Percentiles rank a stretch among this genome's conserved stretches.
Conservation (phyloP, 2,888 invertebrate genomes). For the Macaria liturata region DNA sequence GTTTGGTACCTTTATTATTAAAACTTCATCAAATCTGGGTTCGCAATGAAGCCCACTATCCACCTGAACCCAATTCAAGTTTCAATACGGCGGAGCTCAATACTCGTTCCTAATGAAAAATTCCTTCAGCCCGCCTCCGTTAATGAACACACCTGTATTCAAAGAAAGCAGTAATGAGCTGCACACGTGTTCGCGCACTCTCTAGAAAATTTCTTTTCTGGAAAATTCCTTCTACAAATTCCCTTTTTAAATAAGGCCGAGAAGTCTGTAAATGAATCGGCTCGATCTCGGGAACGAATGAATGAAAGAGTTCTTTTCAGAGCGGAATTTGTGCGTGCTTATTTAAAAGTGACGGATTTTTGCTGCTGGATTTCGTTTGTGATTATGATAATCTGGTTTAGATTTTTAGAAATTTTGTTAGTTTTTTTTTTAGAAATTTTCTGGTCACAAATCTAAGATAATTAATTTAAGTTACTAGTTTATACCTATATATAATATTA, state of each 20-base stretch:
- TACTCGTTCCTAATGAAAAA: slow-evolving; percentile 73
- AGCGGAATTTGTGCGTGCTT: slow-evolving; percentile 29
- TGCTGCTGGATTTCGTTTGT: slow-evolving; percentile 12
- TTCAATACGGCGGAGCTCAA: slow-evolving; percentile 47
- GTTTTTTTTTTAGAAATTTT: background rate
- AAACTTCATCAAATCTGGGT: too few species aligned
- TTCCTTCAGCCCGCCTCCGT: slow-evolving; percentile 55
- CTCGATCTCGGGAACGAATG: slow-evolving; percentile 36
- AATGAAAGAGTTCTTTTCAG: slow-evolving; percentile 31
- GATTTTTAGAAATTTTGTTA: slow-evolving; percentile 1
- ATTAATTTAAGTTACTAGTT: too few species aligned
- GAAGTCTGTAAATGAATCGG: slow-evolving; percentile 53
- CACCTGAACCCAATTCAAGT: slow-evolving; percentile 28
- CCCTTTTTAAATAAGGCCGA: slow-evolving; percentile 54
- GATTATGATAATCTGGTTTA: slow-evolving; percentile 14
- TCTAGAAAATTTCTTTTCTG: slow-evolving; percentile 32
- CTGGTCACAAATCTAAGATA: too few species aligned
- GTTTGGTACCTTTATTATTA: too few species aligned
- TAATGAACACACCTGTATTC: slow-evolving; percentile 46
- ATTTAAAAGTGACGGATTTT: slow-evolving; percentile 22
- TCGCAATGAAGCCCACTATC: slow-evolving; percentile 5
- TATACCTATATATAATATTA: too few species aligned
- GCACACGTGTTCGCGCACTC: slow-evolving; percentile 35
- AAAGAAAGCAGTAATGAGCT: slow-evolving; percentile 44
- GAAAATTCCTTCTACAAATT: slow-evolving; percentile 43